Evolutionary conservation across 30 jellyfish, hydroid and myxozoan species (phyloP), one percentile per base, ranked within the genome.

Genomic region (Phacellophora camtschatica): DNA sequence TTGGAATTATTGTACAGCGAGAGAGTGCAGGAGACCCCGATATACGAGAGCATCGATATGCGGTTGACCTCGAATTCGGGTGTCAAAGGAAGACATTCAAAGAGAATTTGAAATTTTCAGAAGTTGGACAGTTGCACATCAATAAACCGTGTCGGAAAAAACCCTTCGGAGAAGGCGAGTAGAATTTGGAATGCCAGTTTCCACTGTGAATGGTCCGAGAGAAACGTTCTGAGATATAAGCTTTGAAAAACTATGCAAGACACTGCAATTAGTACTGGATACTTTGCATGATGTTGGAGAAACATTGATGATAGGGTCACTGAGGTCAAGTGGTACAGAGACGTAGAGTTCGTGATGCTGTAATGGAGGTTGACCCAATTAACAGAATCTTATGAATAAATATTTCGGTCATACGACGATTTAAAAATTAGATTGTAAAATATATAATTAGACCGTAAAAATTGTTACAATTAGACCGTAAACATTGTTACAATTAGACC

Each of bases 281-380:
- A 46, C 59, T 27, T 27, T 46, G 2, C 59, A 23, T 46, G 59
- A 46, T 9, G 59, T 27, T 46, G 92, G 92, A 12, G 86, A 80
- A 49, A 2, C 49, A 36, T 33, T 16, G 10, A 28, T 80, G 22
- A 31, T 43, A 25, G 92, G 92, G 19, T 84, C 92, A 15, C 41
- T 46, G 64, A 61, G 67, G 49, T 46, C 90, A 24, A 39, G 66
- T 22, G 84, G 75, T 78, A 31, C 59, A 46, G 20, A 46, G 59
- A 79, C 29, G 29, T 59, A 59, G 81, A 10, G 57, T 73, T 5
- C 8, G 87, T 19, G 87, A 73, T 18, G 87, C 87, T 11, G 51
- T 73, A 16, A 54, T 18, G 15, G 87, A 19, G n/a, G n/a, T n/a
- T n/a, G n/a, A n/a, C n/a, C n/a, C n/a, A n/a, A n/a, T n/a, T n/a